A percentile compares a stretch with the other conserved stretches of the same genome.
Evolutionary conservation across 2,113 vertebrate species (phyloP).

Genomic region (Ranitomeya variabilis): DNA sequence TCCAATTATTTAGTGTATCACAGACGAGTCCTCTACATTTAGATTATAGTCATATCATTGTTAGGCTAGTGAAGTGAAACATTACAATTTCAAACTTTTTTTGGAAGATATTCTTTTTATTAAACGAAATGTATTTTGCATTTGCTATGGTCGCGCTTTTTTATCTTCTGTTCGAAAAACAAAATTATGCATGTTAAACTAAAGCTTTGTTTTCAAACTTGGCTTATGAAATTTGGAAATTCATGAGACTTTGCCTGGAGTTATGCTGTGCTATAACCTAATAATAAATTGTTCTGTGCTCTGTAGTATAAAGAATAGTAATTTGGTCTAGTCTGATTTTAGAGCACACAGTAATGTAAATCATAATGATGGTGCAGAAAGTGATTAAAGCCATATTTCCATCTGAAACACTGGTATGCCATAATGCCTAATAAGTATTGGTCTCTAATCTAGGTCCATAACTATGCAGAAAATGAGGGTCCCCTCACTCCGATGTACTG

Average conservation of each 20-base stretch:
- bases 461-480: too few relatives aligned
- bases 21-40: not conserved
- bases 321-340: not conserved
- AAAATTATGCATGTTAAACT: conserved; percentile 26
- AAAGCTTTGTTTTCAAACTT: conserved; percentile 15
- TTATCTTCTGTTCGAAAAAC: conserved; percentile 20
- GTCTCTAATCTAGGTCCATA: not conserved
- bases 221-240: conserved; percentile 22
- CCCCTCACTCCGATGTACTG: not conserved
- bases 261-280: conserved; percentile 5
- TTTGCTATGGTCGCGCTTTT: conserved; percentile 10
- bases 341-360: not conserved
- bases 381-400: not conserved
- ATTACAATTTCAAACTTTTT: not conserved
- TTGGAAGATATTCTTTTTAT: conserved; percentile 32
- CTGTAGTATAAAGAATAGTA: not conserved
- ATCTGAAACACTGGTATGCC: not conserved
- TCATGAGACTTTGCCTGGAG: conserved; percentile 21
- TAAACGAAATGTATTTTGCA: conserved; percentile 6
- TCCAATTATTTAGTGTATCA: conserved; percentile 14
- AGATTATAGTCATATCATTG: conserved; percentile 6
- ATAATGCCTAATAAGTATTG: not conserved
- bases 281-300: conserved; percentile 13
- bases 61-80: not conserved
- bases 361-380: not conserved